Base-by-base conservation (phyloP, 2,797 vertebrate species). In the Tamandua tetradactyla region DNA sequence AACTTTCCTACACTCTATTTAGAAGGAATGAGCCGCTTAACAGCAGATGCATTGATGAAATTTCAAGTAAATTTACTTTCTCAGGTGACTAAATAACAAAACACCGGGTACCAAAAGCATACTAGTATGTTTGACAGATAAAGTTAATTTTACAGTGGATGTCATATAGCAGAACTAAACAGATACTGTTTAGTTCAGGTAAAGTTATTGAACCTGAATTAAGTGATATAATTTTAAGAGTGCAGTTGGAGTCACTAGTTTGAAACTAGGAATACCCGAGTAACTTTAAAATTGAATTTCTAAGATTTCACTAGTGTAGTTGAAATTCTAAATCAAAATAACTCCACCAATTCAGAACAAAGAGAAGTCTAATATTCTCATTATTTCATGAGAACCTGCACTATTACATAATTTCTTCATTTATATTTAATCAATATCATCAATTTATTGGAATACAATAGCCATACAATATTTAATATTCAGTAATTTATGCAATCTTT, bases 371-470 rank as follows among this genome's bases (percentile, higher is more conserved):
- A 94, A 25, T 76, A 55, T 69, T 55, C 6, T 61, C 44, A 30
- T 82, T 49, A 74, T 35, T 68, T 62, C 3, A n/a, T 90, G 32
- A 12, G 32, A 74, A 72, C 49, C 4, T 92, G 35, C 79, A 40
- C 4, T 71, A 88, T 52, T 71, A 49, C 49, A 91, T 32, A 66
- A 30, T 66, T 42, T 91, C 61, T 93, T 82, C 57, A 89, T 78
- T 74, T 93, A 30, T 87, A 87, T 27, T 79, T 92, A 95, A 86
- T 82, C 5, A 83, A 84, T 81, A 78, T 14, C 17, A 81, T 64
- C 55, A 89, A 87, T 62, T 89, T 78, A 68, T 72, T 89, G 30
- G 91, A 87, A 78, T 83, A n/a, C 3, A 94, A 62, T 57, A 69
- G 15, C 42, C 25, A 93, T 66, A 62, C 30, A 90, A 86, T 82